Base-by-base conservation (phyloP, 1,140 invertebrate genomes). In the Temnothorax curvispinosus region DNA sequence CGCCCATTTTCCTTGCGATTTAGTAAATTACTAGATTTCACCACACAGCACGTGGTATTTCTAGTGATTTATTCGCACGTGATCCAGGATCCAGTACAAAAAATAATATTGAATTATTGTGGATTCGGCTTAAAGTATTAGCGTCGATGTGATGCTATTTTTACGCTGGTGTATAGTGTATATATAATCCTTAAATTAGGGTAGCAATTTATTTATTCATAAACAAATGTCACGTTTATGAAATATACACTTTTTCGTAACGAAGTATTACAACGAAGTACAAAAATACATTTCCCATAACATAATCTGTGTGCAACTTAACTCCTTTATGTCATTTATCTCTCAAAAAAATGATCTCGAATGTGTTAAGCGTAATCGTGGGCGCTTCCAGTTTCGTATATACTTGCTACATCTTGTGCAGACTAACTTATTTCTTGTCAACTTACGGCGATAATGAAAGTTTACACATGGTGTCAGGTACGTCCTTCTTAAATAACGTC, bases 361-460 rank as follows among this genome's bases (percentile, higher is more conserved):
- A 92, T 65, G 38, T 87, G 27, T 18, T 93, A 6, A 92, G 91
- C 56, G 52, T 93, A 13, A 21, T 77, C 8, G 74, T 93, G 6
- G 93, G 94, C 9, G 47, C 58, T 0, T 72, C 15, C 38, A 94
- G 94, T 87, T 94, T 95, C 88, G 64, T 94, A 2, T 95, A 95
- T 44, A 95, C 94, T n/a, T 93, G 92, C 81, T 95, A 93, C 77
- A 88, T 94, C 77, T 86, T 95, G 9, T 93, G 89, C 65, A 91
- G 90, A 67, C 91, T 95, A 6, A 93, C 93, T 62, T 93, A 94
- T 89, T 95, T 95, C 62, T 89, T 94, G 18, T 95, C 94, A 11
- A 88, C 56, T 84, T 91, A 92, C 27, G 90, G 77, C 80, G 38
- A 86, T 71, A 75, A 90, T 27, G 65, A 74, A 21, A 47, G 76